phyloP scores from a whole-genome alignment of 2,113 vertebrate genomes.

The Triplophysa rosa region DNA sequence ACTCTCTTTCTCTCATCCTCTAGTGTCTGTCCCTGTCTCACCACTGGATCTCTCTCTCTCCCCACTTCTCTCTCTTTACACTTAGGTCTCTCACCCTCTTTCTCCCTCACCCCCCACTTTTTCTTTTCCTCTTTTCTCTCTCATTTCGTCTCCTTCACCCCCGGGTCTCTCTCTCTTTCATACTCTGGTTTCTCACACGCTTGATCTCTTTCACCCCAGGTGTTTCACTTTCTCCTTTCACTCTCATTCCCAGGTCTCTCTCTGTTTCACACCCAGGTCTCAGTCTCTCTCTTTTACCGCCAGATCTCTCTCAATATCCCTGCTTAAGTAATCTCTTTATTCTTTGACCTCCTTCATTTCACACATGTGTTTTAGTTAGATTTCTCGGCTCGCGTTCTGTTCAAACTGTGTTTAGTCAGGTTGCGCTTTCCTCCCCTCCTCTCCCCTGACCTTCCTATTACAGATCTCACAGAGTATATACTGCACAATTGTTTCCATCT shows the following conservation, averaged over 20 bases:
- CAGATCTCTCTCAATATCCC: background rate
- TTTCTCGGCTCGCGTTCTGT: slow-evolving; percentile 23
- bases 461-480: slow-evolving; percentile 50
- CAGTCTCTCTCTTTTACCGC: background rate
- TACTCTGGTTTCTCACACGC: too few species aligned
- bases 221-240: slow-evolving; percentile 41
- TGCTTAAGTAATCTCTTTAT: slow-evolving; percentile 64
- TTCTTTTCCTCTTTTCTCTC: too few species aligned
- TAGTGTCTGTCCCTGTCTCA: too few species aligned
- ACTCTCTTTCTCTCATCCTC: too few species aligned
- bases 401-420: slow-evolving; percentile 36
- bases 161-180: too few species aligned
- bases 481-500: slow-evolving; percentile 63
- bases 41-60: too few species aligned
- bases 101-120: too few species aligned
- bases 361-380: slow-evolving; percentile 70
- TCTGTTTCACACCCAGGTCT: background rate
- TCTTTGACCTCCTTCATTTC: slow-evolving; percentile 57
- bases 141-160: too few species aligned
- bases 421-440: slow-evolving; percentile 28
- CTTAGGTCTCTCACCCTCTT: too few species aligned
- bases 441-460: slow-evolving; percentile 44
- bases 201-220: too few species aligned
- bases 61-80: too few species aligned
- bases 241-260: background rate